A percentile compares a stretch with the other conserved stretches of the same genome.
phyloP scores from a whole-genome alignment of 2,888 invertebrate genomes.

The Orthosia gothica region DNA sequence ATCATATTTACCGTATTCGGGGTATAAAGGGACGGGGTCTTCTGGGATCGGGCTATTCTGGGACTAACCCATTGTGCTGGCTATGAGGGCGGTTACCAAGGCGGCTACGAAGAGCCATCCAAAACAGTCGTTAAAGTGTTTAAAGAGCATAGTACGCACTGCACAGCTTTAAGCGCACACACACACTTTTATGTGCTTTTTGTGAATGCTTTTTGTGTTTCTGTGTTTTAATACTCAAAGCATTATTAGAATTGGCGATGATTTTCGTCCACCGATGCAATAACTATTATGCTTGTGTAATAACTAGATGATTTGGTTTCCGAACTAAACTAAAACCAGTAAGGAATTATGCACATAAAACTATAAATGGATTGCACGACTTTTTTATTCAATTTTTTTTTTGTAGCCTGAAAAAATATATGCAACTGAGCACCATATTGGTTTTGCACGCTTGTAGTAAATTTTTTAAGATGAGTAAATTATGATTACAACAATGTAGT shows the following conservation, averaged over 20 bases:
- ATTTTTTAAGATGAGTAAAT: neutral
- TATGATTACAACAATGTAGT: neutral
- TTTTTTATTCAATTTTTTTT: no score
- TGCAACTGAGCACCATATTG: no score
- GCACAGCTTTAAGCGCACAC: slow-evolving; percentile 60
- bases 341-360: neutral
- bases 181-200: slow-evolving; percentile 37
- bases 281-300: neutral
- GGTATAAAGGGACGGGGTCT: no score
- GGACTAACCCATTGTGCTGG: slow-evolving; percentile 63
- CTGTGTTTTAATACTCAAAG: neutral
- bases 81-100: slow-evolving; percentile 48
- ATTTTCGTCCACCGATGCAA: slow-evolving; percentile 2
- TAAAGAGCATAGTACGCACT: slow-evolving; percentile 75
- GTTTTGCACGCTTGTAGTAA: slow-evolving; percentile 2
- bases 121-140: slow-evolving; percentile 79
- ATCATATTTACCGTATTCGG: no score
- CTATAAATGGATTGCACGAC: neutral
- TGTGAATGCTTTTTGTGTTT: slow-evolving; percentile 28
- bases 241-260: slow-evolving; percentile 13
- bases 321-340: neutral
- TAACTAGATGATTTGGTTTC: slow-evolving; percentile 5
- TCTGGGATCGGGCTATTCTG: no score
- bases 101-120: slow-evolving; percentile 74
- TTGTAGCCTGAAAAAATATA: no score